A percentile compares a stretch with the other conserved stretches of the same genome.
Evolutionary conservation across 2,113 vertebrate species (phyloP).

Genomic region (Limnothrissa miodon): DNA sequence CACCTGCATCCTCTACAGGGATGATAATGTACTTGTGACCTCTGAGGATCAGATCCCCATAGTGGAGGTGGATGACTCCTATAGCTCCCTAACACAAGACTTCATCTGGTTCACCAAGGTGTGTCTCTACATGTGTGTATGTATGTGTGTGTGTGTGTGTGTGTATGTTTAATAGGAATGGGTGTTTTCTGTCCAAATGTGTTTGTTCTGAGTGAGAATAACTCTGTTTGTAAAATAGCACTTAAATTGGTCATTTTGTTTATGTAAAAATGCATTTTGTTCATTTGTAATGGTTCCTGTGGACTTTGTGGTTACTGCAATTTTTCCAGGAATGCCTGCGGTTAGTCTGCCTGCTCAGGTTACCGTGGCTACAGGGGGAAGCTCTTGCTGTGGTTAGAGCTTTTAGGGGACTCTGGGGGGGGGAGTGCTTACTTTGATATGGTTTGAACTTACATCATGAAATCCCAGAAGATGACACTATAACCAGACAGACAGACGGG

Average conservation of each 20-base stretch:
- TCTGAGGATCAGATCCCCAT: slow-evolving; percentile 89
- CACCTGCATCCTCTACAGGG: slow-evolving; percentile 83
- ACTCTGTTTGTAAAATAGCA: slow-evolving; percentile 15
- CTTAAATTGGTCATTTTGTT: neutral
- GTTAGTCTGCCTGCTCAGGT: neutral
- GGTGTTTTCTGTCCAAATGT: neutral
- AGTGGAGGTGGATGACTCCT: slow-evolving; percentile 87
- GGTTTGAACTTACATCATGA: neutral
- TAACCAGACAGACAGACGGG: neutral
- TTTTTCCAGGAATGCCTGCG: slow-evolving; percentile 12
- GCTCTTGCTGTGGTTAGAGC: neutral
- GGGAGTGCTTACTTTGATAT: neutral
- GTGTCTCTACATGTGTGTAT: neutral
- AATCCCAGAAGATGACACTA: neutral
- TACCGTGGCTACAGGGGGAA: slow-evolving; percentile 1
- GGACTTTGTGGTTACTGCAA: slow-evolving; percentile 5
- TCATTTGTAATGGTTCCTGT: neutral
- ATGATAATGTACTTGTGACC: slow-evolving; percentile 83
- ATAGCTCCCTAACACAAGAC: slow-evolving; percentile 85
- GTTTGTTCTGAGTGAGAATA: slow-evolving; percentile 55
- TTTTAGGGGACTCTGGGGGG: slow-evolving; percentile 5
- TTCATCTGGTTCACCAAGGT: slow-evolving; percentile 94
- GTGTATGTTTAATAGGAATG: neutral
- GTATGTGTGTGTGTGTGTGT: slow-evolving; percentile 8
- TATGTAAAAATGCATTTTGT: slow-evolving; percentile 15